Base-by-base conservation (phyloP, 2,888 invertebrate genomes). In the Rotaria socialis region DNA sequence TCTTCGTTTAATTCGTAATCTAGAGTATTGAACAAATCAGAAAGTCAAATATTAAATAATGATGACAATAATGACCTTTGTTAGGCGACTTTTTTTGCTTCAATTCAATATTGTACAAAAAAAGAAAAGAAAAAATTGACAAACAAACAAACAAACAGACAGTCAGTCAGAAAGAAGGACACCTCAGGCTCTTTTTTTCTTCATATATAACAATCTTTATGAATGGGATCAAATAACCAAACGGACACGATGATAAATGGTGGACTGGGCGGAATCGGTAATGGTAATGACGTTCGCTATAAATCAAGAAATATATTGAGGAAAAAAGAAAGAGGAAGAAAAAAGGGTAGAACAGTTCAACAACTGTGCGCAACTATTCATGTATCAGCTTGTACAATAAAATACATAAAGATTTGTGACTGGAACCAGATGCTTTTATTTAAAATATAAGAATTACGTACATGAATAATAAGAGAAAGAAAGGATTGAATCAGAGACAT, bases 141-240 rank as follows among this genome's bases (percentile, higher is more conserved):
- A 35, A 35, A 35, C 35, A 35, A 35, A 35, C 35, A 35, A 35
- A 35, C 60, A 27, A 35, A 35, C 27, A 67, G 60, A 14, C 60
- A 60, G 27, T 11, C 52, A 52, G 52, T 27, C 60, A 60, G 35
- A 67, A 35, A 67, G 67, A 67, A 67, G 67, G 67, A 67, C 67
- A 67, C 27, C 67, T 67, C 14, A 5, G 67, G 67, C n/a, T 35
- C 35, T 67, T 35, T 67, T 27, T 67, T 35, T 11, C 8, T 50
- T 10, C 60, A 27, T 67, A 67, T 67, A 67, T 35, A 27, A 16
- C 67, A 67, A 67, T 67, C 67, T 67, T 10, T 67, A 14, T 67
- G 27, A 67, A 67, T 67, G 35, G 67, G 67, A 67, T 67, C 67
- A 67, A 67, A 67, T 67, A 67, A 67, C 67, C 27, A 35, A 67